A percentile compares a stretch with the other conserved stretches of the same genome.
phyloP scores from a whole-genome alignment of 2,888 invertebrate genomes.

The Athetis lepigone region DNA sequence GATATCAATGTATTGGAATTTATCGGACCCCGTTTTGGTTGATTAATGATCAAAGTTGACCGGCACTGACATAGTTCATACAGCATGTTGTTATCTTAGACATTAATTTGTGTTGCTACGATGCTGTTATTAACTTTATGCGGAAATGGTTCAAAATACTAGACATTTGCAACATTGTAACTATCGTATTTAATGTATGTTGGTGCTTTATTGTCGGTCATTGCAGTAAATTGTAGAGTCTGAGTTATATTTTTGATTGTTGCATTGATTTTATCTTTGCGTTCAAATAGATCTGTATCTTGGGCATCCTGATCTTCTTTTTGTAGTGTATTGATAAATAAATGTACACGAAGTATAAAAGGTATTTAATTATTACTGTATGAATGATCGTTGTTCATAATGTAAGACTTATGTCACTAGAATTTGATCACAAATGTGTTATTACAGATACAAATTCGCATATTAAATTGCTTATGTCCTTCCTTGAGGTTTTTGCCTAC shows the following conservation, averaged over 20 bases:
- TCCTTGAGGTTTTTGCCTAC: no score
- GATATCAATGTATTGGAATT: conserved; percentile 61
- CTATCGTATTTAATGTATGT: conserved; percentile 5
- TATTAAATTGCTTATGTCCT: no score
- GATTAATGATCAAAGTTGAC: conserved; percentile 56
- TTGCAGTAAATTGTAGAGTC: conserved; percentile 2
- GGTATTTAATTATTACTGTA: neutral
- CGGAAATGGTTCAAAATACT: conserved; percentile 23
- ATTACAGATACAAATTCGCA: no score
- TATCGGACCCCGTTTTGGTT: conserved; percentile 51
- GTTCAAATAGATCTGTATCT: neutral
- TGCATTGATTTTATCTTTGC: neutral
- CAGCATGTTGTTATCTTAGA: conserved; percentile 44
- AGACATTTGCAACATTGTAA: conserved; percentile 30
- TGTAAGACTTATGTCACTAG: neutral
- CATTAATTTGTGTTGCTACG: conserved; percentile 31
- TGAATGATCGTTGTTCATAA: neutral
- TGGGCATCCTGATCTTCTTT: neutral
- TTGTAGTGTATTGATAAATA: neutral
- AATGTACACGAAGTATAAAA: neutral
- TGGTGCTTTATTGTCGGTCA: conserved; percentile 11
- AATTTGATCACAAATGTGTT: no score
- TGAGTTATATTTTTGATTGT: conserved; percentile 4
- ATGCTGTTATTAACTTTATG: conserved; percentile 13
- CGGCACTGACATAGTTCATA: conserved; percentile 41